Conservation (phyloP, 2,113 vertebrate species). For the Poeciliopsis turrubarensis region DNA sequence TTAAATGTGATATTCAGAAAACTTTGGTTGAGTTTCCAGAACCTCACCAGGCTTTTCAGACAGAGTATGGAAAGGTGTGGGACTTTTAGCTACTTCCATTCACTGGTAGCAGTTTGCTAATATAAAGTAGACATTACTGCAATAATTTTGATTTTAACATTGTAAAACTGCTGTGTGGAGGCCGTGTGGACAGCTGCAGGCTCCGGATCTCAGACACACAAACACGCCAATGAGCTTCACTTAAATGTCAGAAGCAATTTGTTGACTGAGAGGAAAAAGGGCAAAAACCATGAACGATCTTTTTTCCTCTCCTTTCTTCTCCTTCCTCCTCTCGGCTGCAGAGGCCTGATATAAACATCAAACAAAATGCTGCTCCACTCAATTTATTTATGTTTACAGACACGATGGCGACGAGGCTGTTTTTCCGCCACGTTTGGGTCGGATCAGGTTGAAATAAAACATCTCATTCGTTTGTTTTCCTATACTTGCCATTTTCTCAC, state of each 20-base stretch:
- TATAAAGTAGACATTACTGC: no score
- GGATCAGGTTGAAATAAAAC: no score
- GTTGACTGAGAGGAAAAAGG: conserved; percentile 76
- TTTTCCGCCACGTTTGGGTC: background rate
- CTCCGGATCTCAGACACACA: conserved; percentile 25
- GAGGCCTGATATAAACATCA: conserved; percentile 51
- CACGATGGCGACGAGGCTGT: background rate
- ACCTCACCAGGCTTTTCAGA: no score
- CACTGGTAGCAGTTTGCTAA: no score
- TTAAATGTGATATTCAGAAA: no score
- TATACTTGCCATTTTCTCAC: no score
- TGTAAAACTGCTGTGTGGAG: no score
- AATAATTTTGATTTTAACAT: no score
- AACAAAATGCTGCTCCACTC: conserved; percentile 16
- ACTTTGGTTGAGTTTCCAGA: no score
- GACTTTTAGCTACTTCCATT: no score
- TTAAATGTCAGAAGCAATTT: conserved; percentile 88
- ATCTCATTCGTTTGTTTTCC: background rate
- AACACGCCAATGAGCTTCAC: conserved; percentile 41
- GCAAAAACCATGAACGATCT: conserved; percentile 55
- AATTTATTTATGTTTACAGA: conserved; percentile 23
- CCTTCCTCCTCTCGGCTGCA: conserved; percentile 16
- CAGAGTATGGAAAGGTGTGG: no score
- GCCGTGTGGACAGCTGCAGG: conserved; percentile 32
- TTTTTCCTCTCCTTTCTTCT: conserved; percentile 4